phyloP scores from a whole-genome alignment of 2,113 vertebrate species.

The Leptodactylus fuscus region DNA sequence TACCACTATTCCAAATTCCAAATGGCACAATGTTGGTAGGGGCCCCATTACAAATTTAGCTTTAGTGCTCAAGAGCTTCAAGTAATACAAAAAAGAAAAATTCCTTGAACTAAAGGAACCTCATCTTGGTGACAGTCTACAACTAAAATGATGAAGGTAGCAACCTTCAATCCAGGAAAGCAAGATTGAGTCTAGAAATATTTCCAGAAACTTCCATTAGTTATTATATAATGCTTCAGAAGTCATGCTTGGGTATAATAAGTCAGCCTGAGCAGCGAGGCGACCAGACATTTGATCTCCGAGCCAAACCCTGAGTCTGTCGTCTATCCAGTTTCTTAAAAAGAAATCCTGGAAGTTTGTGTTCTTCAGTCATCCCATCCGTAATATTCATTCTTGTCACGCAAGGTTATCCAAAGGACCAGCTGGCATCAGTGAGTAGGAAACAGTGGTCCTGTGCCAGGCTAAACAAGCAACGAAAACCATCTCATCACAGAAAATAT shows the following conservation, averaged over 20 bases:
- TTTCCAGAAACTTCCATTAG: background rate
- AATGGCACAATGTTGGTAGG: too few species aligned
- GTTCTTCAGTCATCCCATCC: background rate
- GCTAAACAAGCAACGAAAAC: background rate
- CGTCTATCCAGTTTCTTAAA: constrained; percentile 9
- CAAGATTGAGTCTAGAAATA: too few species aligned
- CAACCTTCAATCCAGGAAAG: too few species aligned
- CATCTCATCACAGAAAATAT: constrained; percentile 14
- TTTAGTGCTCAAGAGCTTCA: too few species aligned
- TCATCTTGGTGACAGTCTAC: background rate
- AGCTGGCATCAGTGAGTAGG: constrained; percentile 14
- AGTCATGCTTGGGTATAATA: constrained; percentile 33
- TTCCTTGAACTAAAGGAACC: background rate
- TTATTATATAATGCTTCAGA: background rate
- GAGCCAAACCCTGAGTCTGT: background rate
- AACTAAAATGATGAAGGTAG: too few species aligned
- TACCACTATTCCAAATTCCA: too few species aligned
- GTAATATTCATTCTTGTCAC: constrained; percentile 22
- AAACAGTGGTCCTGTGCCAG: constrained; percentile 22
- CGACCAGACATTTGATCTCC: constrained; percentile 5
- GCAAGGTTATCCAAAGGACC: constrained; percentile 12
- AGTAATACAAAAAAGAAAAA: too few species aligned
- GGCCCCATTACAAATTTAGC: too few species aligned
- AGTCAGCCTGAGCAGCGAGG: background rate
- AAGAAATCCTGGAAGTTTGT: constrained; percentile 9